Conservation (phyloP, 1,140 invertebrate genomes). For the Drosophila ohnishii region DNA sequence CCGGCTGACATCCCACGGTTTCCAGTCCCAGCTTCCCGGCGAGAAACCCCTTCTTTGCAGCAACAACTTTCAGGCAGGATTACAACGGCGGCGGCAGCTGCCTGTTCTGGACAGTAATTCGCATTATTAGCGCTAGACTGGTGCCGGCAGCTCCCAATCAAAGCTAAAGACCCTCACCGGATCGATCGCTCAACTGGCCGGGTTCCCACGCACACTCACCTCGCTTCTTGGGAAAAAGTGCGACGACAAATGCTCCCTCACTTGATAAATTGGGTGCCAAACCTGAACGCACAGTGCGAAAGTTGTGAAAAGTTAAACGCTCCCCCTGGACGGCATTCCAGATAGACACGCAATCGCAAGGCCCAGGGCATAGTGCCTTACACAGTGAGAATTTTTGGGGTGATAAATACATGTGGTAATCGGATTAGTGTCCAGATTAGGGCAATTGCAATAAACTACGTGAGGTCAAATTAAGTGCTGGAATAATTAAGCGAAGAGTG, state of each 20-base stretch:
- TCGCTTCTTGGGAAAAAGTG: conserved; percentile 40
- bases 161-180: conserved; percentile 17
- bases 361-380: conserved; percentile 6
- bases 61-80: conserved; percentile 64
- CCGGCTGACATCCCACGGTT: conserved; percentile 24
- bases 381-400: conserved; percentile 38
- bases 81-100: conserved; percentile 63
- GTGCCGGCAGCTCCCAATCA: conserved; percentile 48
- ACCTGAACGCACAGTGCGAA: conserved; percentile 54
- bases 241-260: conserved; percentile 58
- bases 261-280: conserved; percentile 79
- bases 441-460: conserved; percentile 24
- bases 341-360: conserved; percentile 58
- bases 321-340: conserved; percentile 48
- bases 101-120: conserved; percentile 61
- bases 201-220: conserved; percentile 65
- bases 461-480: conserved; percentile 24
- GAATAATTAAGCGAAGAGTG: conserved; percentile 16
- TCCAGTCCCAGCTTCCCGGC: conserved; percentile 8
- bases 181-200: conserved; percentile 46
- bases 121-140: conserved; percentile 75
- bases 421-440: conserved; percentile 25
- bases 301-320: conserved; percentile 78
- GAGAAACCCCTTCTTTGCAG: conserved; percentile 36
- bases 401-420: conserved; percentile 30